Evolutionary conservation across 2,888 invertebrate species (phyloP), one percentile per base, ranked within the genome.

Genomic region (Aphrophora alni): DNA sequence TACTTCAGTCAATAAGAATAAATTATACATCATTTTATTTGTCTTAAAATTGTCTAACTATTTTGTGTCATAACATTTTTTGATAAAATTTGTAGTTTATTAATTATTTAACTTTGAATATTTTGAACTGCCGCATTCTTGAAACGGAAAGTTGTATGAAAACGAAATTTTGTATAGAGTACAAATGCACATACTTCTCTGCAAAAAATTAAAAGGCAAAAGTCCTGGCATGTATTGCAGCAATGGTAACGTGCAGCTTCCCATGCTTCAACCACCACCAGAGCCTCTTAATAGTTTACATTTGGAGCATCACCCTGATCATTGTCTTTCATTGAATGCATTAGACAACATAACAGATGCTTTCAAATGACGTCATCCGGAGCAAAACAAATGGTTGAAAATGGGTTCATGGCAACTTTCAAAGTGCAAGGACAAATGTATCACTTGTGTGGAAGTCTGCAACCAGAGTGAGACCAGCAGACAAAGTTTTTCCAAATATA

Each of bases 211-310:
- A 14, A 70, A 75, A 72, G 26, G 73, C 17, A 79, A 82, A 79
- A 38, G 73, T 8, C 33, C 70, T 38, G 81, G 81, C n/a, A 75
- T 82, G 59, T 82, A 80, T 38, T 82, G 81, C 59, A 75, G 71
- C 14, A 77, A 38, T 76, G 81, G 77, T 24, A 77, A 83, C 79
- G 83, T 81, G 21, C 28, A 69, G 21, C 24, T 68, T 26, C 77
- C 38, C 14, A 59, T 68, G 17, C 59, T 80, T 27, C 21, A 72
- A 72, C 51, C 77, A 33, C 73, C 74, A 24, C 82, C 82, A 38
- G 81, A 82, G 77, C 76, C 80, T 77, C 77, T 80, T 12, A 24
- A 44, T 24, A 28, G 25, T 28, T 75, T 78, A 14, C n/a, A n/a
- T n/a, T n/a, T n/a, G n/a, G n/a, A n/a, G n/a, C n/a, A n/a, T n/a